A percentile compares a stretch with the other conserved stretches of the same genome.
Conservation (phyloP, 2,113 vertebrate genomes). For the Ivindomyrus marchei region DNA sequence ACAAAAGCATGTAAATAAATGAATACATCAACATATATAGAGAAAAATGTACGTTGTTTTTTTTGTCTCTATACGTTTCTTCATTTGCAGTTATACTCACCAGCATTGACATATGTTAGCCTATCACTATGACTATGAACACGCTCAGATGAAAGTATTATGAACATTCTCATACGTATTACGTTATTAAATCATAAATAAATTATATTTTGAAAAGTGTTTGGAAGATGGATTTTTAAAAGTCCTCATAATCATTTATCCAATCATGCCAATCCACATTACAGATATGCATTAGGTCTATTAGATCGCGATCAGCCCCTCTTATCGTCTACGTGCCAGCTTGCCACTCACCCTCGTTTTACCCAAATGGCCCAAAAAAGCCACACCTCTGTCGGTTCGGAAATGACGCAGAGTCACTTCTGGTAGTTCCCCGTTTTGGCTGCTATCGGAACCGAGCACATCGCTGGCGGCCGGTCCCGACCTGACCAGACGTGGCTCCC, state of each 20-base stretch:
- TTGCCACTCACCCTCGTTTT: not conserved
- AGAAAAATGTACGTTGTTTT: not conserved
- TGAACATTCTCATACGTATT: not conserved
- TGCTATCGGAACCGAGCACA: constrained; percentile 30
- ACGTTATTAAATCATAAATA: not conserved
- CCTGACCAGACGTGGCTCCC: constrained; percentile 21
- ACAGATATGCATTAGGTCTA: not conserved
- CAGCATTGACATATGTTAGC: not conserved
- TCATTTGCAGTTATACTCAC: not conserved
- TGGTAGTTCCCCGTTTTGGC: constrained; percentile 43
- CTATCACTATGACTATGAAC: not conserved
- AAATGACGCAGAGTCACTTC: constrained; percentile 52
- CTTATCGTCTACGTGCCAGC: not conserved
- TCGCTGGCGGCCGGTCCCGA: constrained; percentile 18
- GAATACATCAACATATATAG: not conserved
- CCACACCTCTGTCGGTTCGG: constrained; percentile 34
- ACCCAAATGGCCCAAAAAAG: not conserved
- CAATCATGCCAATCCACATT: not conserved
- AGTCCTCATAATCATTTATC: not conserved
- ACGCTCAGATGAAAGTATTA: not conserved
- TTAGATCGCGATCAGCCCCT: not conserved
- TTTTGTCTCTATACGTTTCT: not conserved
- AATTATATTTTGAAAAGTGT: not conserved
- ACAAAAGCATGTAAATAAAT: not conserved
- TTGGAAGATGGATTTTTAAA: not conserved